Evolutionary conservation across 2,113 vertebrate species (phyloP), one percentile per base, ranked within the genome.

Genomic region (Hemibates koningsi): DNA sequence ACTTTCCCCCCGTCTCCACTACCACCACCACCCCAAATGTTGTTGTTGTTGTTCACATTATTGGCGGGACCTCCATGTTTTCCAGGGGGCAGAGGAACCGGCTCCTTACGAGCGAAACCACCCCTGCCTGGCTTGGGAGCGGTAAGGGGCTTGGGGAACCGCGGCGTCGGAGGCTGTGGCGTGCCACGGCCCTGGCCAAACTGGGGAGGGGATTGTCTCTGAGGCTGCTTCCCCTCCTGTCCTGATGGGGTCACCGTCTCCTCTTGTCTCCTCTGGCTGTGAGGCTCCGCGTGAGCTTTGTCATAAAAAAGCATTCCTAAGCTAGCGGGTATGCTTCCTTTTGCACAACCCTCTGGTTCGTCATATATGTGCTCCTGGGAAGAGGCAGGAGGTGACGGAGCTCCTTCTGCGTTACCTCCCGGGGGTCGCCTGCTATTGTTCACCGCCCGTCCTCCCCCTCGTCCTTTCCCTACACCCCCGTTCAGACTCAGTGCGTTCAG

Each of bases 291-390:
- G 5, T 80, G 95, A 90, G 97, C 97, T 85, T 98, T 96, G 0
- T 98, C 97, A 0, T 99, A 99, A 88, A 98, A 53, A 34, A 36
- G 91, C 2, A 17, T 63, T 56, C 59, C 81, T 12, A 10, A 78
- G 57, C 11, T 85, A 6, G 9, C 3, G 0, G 83, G 4, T 9
- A 21, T 2, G 1, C 53, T 57, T 24, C 76, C 93, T 89, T 90
- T 94, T 83, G 93, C 95, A 8, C 97, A 84, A 1, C 98, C 98
- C 78, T 99, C 98, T 0, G 98, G 98, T 85, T 99, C 98, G 0
- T 99, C 98, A 0, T 99, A 99, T 85, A 99, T 98, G 92, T 99
- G 98, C 45, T 98, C 98, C 21, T 43, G 54, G 11, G 7, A 21
- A 14, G 2, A 5, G 29, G 14, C 34, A 1, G 88, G 54, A 24